Evolutionary conservation across 2,888 invertebrate species (phyloP), one percentile per base, ranked within the genome.

Genomic region (Drosophila cognata): DNA sequence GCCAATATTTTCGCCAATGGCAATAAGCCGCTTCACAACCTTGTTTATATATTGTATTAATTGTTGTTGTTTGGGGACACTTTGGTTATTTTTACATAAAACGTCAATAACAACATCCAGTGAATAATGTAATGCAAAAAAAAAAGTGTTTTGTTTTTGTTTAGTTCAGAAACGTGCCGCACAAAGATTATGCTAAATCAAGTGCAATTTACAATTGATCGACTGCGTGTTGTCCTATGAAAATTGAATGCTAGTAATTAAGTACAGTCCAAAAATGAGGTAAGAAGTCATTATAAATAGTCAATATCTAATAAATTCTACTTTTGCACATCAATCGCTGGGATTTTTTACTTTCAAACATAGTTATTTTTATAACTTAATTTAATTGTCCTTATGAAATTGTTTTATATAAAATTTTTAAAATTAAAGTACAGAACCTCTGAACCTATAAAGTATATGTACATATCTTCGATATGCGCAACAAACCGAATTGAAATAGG

Each of bases 1-100:
- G 90, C 88, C 88, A 88, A 86, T 89, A 85, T 65, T 88, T 86
- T 85, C 63, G 88, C 79, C 83, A 85, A 80, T 85, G 77, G 79
- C 82, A 82, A 87, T 89, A 79, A 65, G 56, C 74, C 65, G 31
- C 55, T 21, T 51, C 38, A n/a, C 61, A 69, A n/a, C 63, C 53
- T 68, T 61, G 38, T 67, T 53, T 38, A 63, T 61, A 5, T 48
- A n/a, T n/a, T n/a, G n/a, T n/a, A n/a, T n/a, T 58, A 50, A 29
- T 59, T 60, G 59, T 66, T 69, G 16, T 21, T 74, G 28, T 21
- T 56, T 21, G 36, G 2, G 25, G 71, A 41, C 63, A 69, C 70
- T 60, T 63, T 36, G 36, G 51, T 63, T 82, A 63, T 59, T 80
- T 88, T 84, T 80, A 72, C 80, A 87, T 74, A 77, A 70, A 70